These are phyloP conservation scores for Enteromius mattozi DNA, from an alignment of 2,797 vertebrate species.

Conservation along the genomic window DNA sequence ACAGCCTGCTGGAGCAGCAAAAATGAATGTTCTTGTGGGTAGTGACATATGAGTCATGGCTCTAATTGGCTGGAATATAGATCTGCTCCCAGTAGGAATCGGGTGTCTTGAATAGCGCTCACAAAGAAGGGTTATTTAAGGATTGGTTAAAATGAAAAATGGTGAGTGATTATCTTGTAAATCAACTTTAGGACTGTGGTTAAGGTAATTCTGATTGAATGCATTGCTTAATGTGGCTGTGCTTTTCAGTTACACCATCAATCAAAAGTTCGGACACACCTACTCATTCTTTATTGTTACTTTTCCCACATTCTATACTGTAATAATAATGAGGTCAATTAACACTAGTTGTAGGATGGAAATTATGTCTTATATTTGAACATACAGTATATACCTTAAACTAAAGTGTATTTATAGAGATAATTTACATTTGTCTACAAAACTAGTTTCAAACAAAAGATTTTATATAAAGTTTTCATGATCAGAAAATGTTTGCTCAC, in stretches of 20 bases:
- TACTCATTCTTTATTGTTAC: background rate
- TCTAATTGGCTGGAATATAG: constrained; percentile 69
- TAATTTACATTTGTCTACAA: background rate
- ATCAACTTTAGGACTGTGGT: constrained; percentile 57
- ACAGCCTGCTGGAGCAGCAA: constrained; percentile 48
- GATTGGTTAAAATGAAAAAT: constrained; percentile 51
- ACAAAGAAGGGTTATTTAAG: constrained; percentile 61
- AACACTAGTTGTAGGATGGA: background rate
- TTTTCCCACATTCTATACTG: background rate
- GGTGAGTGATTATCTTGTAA: constrained; percentile 59
- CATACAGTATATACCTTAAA: background rate
- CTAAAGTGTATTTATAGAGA: background rate
- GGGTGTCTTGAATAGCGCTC: constrained; percentile 59
- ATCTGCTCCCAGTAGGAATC: constrained; percentile 61
- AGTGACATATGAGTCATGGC: constrained; percentile 73
- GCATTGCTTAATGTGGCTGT: constrained; percentile 3
- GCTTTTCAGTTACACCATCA: background rate
- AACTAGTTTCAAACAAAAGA: background rate
- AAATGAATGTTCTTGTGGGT: constrained; percentile 62
- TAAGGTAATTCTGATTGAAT: constrained; percentile 43
- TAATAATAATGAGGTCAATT: background rate
- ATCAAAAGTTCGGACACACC: background rate
- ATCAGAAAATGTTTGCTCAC: background rate
- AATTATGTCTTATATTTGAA: background rate
- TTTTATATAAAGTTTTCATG: background rate